These are phyloP conservation scores for Cirrhinus molitorella DNA, from an alignment of 2,797 vertebrate genomes.

Conservation along the genomic window DNA sequence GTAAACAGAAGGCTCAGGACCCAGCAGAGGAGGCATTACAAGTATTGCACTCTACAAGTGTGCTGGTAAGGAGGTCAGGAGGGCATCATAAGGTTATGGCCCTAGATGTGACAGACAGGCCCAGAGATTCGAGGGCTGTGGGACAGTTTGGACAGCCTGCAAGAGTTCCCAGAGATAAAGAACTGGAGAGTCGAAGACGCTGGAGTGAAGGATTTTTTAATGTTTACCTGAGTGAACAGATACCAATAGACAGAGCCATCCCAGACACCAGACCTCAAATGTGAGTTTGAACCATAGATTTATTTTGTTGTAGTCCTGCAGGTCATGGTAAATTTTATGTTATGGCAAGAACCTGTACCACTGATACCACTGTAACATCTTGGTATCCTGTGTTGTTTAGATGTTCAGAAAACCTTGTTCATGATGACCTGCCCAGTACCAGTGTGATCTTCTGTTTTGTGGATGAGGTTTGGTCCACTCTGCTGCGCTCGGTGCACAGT, in stretches of 20 bases:
- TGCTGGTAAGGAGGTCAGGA: conserved; percentile 60
- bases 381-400: conserved; percentile 70
- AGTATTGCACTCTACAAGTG: conserved; percentile 37
- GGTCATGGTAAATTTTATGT: not conserved
- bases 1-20: conserved; percentile 37
- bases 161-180: conserved; percentile 75
- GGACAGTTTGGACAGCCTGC: conserved; percentile 90
- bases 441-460: conserved; percentile 97
- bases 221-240: conserved; percentile 93
- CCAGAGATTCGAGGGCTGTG: conserved; percentile 82
- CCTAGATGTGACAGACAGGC: conserved; percentile 83
- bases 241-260: conserved; percentile 91
- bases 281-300: conserved; percentile 77
- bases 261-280: conserved; percentile 89
- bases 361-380: not conserved
- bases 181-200: conserved; percentile 81
- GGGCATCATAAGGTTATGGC: conserved; percentile 81
- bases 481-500: conserved; percentile 94
- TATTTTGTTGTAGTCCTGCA: not conserved
- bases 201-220: conserved; percentile 98
- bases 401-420: conserved; percentile 84
- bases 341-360: not conserved
- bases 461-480: conserved; percentile 97
- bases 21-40: not conserved
- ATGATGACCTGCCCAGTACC: conserved; percentile 87